Percentiles rank a stretch among this genome's conserved stretches.
Evolutionary conservation across 2,888 invertebrate species (phyloP).

Genomic region (Auanema sp.): DNA sequence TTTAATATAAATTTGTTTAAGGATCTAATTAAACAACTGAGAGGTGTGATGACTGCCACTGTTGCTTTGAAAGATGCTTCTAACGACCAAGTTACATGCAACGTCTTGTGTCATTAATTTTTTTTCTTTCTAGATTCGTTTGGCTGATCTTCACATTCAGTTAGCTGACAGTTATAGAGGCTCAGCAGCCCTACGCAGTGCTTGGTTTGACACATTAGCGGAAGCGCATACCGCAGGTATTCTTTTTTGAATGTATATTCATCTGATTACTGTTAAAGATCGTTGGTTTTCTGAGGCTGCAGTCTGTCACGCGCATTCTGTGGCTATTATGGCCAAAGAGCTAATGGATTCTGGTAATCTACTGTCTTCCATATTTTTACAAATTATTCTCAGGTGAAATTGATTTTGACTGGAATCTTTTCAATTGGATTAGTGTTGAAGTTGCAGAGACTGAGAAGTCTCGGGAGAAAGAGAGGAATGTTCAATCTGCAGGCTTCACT

Average conservation of each 20-base stretch:
- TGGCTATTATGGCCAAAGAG: constrained; percentile 91
- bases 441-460: constrained; percentile 47
- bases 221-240: constrained; percentile 70
- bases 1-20: too few species aligned
- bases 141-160: constrained; percentile 68
- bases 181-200: constrained; percentile 88
- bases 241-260: not conserved
- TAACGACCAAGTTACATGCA: constrained; percentile 81
- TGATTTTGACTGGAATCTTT: constrained; percentile 52
- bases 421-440: constrained; percentile 49
- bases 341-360: constrained; percentile 71
- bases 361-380: not conserved
- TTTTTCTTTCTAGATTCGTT: constrained; percentile 45
- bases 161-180: constrained; percentile 72
- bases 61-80: constrained; percentile 86
- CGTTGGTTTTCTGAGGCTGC: constrained; percentile 85
- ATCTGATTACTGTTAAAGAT: constrained; percentile 66
- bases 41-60: constrained; percentile 91
- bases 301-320: constrained; percentile 90
- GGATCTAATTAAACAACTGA: constrained; percentile 86
- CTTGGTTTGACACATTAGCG: constrained; percentile 82
- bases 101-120: constrained; percentile 59
- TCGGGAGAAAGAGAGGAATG: constrained; percentile 30
- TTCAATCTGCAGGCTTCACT: constrained; percentile 58
- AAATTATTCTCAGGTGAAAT: constrained; percentile 34